phyloP scores from a whole-genome alignment of 1,140 invertebrate species.

The Drosophila repletoides region DNA sequence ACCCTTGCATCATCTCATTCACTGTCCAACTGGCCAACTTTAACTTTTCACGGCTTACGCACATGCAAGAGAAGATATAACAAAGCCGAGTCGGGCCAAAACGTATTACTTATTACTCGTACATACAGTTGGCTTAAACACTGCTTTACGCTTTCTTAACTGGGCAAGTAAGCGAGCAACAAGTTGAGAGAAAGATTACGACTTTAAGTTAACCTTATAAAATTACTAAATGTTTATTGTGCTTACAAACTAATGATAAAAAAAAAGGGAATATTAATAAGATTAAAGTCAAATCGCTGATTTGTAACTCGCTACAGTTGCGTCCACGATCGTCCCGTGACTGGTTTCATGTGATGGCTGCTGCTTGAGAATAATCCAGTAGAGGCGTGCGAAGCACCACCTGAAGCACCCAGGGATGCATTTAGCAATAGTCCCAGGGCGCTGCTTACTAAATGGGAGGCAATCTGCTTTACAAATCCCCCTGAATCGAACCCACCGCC shows the following conservation, averaged over 20 bases:
- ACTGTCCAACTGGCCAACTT: background rate
- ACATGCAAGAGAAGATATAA: background rate
- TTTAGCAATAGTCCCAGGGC: conserved; percentile 70
- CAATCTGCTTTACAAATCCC: conserved; percentile 73
- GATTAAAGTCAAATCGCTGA: background rate
- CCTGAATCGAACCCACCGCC: conserved; percentile 65
- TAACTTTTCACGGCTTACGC: conserved; percentile 27
- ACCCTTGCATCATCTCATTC: conserved; percentile 41
- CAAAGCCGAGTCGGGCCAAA: background rate
- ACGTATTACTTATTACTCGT: background rate
- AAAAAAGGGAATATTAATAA: conserved; percentile 30
- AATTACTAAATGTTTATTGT: conserved; percentile 18
- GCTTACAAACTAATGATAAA: conserved; percentile 5
- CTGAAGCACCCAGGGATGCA: conserved; percentile 70
- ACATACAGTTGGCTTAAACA: conserved; percentile 34
- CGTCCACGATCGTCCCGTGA: conserved; percentile 15
- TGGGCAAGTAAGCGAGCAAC: conserved; percentile 40
- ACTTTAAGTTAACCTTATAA: background rate
- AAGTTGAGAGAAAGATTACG: background rate
- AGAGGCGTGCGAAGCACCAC: conserved; percentile 70
- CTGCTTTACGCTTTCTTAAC: conserved; percentile 61
- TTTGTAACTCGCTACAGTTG: conserved; percentile 27
- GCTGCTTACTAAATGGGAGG: conserved; percentile 70
- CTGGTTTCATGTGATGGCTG: conserved; percentile 44
- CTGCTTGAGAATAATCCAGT: conserved; percentile 66